Conservation (phyloP, 2,888 invertebrate genomes). For the Lamproptera curius region DNA sequence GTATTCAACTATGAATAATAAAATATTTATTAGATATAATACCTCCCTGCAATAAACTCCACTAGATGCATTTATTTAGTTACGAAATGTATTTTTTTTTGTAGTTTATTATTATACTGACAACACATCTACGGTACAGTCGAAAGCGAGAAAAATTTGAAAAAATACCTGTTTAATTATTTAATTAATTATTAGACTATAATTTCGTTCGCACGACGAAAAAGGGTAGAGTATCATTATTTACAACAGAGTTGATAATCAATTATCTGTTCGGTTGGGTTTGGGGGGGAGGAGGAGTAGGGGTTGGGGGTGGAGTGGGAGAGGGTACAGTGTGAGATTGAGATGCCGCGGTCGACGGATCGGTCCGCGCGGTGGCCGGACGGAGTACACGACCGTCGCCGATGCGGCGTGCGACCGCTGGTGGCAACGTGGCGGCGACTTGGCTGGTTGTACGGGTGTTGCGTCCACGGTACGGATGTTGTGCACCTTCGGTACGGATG, state of each 20-base stretch:
- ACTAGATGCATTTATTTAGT: conserved; percentile 72
- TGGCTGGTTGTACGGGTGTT: conserved; percentile 30
- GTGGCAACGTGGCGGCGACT: conserved; percentile 34
- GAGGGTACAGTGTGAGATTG: conserved; percentile 37
- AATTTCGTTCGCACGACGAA: conserved; percentile 72
- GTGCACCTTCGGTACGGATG: conserved; percentile 29
- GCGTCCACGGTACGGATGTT: conserved; percentile 22
- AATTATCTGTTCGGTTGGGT: conserved; percentile 13
- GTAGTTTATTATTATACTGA: conserved; percentile 73
- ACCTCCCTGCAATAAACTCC: conserved; percentile 73
- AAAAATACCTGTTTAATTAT: conserved; percentile 76
- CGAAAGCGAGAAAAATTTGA: conserved; percentile 77
- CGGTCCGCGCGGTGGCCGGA: conserved; percentile 48
- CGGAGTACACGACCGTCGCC: conserved; percentile 46
- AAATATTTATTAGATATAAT: conserved; percentile 64
- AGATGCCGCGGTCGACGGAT: conserved; percentile 62
- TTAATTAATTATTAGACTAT: conserved; percentile 73
- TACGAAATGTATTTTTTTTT: conserved; percentile 71
- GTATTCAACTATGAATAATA: conserved; percentile 73
- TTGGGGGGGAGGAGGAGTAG: conserved; percentile 31
- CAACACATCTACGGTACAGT: conserved; percentile 78
- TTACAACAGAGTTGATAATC: conserved; percentile 68
- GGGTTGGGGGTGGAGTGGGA: conserved; percentile 32
- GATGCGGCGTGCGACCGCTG: conserved; percentile 39
- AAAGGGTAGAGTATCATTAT: conserved; percentile 74